These are phyloP conservation scores for Sphaerophoria rueppellii DNA, from an alignment of 2,888 invertebrate genomes.

Conservation along the genomic window DNA sequence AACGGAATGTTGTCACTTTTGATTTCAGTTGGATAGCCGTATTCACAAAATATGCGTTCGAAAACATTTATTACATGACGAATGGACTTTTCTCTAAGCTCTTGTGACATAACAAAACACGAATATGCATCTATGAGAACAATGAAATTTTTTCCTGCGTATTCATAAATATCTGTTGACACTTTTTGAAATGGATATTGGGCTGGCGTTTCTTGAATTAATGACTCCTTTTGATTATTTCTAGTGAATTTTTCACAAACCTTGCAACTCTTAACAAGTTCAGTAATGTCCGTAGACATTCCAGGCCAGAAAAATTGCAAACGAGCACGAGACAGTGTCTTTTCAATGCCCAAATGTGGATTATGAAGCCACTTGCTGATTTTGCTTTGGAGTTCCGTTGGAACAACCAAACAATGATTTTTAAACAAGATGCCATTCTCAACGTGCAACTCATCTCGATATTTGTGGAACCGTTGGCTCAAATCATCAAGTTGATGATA, in stretches of 20 bases:
- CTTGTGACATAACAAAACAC: constrained; percentile 15
- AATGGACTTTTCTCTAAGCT: constrained; percentile 19
- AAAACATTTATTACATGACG: constrained; percentile 28
- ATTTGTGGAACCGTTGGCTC: constrained; percentile 29
- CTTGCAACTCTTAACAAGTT: constrained; percentile 19
- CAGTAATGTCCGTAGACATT: constrained; percentile 23
- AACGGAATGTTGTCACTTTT: constrained; percentile 44
- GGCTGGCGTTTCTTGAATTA: constrained; percentile 9
- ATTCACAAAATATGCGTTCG: constrained; percentile 14
- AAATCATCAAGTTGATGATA: constrained; percentile 21
- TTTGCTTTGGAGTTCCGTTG: constrained; percentile 23
- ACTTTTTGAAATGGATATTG: constrained; percentile 33
- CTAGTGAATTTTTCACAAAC: constrained; percentile 42
- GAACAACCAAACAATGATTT: constrained; percentile 9
- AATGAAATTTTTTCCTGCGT: constrained; percentile 54
- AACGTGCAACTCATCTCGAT: constrained; percentile 26
- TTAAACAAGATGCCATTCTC: constrained; percentile 33
- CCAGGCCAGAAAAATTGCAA: constrained; percentile 35
- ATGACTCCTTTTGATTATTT: constrained; percentile 36
- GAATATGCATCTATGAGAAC: constrained; percentile 50
- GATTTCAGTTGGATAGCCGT: constrained; percentile 33
- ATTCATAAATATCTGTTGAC: constrained; percentile 60
- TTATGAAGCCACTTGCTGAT: constrained; percentile 11
- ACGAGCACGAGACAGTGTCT: constrained; percentile 32
- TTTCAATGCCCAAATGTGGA: constrained; percentile 23